Evolutionary conservation across 2,888 invertebrate genomes (phyloP).

Genomic region (Eupithecia abbreviata): DNA sequence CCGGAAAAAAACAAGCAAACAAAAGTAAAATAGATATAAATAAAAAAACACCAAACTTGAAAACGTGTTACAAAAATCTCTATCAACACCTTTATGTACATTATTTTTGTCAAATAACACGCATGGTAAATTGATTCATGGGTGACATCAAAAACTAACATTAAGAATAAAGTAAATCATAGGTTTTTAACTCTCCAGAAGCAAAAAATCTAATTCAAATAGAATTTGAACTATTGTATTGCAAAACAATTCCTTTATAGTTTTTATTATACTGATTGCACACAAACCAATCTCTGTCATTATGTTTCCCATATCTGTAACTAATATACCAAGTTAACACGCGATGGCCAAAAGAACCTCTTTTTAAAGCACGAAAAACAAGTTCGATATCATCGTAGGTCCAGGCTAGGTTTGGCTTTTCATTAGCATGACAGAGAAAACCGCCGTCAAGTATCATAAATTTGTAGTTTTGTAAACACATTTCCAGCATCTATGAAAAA

Average conservation of each 20-base stretch:
- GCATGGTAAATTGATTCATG: no score
- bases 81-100: no score
- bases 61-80: neutral
- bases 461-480: conserved; percentile 86
- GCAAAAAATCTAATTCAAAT: neutral
- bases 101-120: no score
- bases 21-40: neutral
- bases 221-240: neutral
- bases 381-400: conserved; percentile 18
- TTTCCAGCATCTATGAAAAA: conserved; percentile 84
- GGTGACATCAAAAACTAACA: no score
- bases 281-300: neutral
- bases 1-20: neutral
- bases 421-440: conserved; percentile 40
- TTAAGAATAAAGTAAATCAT: neutral
- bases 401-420: conserved; percentile 17
- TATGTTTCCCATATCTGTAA: neutral
- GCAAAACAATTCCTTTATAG: neutral
- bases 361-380: neutral
- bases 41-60: neutral
- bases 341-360: neutral
- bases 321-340: neutral
- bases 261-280: neutral
- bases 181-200: neutral
- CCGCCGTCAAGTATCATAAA: conserved; percentile 85